Conservation (phyloP, 2,888 invertebrate species). For the Scaptomyza cyrtandrae region DNA sequence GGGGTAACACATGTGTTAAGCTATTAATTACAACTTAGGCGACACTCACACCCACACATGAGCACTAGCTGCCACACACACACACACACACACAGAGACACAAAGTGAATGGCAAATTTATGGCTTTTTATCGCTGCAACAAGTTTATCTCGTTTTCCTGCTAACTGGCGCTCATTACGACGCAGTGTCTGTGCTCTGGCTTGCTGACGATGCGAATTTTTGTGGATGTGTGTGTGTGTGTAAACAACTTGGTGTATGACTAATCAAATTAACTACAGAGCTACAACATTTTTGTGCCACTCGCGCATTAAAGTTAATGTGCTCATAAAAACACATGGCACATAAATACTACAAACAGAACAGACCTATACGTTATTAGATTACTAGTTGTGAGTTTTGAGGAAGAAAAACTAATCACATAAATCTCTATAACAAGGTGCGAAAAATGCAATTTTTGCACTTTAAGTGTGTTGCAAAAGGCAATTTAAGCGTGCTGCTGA, state of each 20-base stretch:
- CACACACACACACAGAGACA: constrained; percentile 4
- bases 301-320: constrained; percentile 50
- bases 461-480: constrained; percentile 23
- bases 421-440: constrained; percentile 37
- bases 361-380: not conserved
- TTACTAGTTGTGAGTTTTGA: constrained; percentile 26
- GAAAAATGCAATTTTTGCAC: constrained; percentile 37
- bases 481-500: constrained; percentile 22
- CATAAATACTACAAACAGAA: not conserved
- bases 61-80: constrained; percentile 3
- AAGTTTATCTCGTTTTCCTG: constrained; percentile 73
- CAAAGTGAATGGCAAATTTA: constrained; percentile 66
- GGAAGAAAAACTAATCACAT: constrained; percentile 20
- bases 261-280: constrained; percentile 38
- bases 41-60: constrained; percentile 14
- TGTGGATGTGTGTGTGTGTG: constrained; percentile 26
- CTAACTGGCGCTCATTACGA: constrained; percentile 72
- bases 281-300: constrained; percentile 29
- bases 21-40: constrained; percentile 65
- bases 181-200: constrained; percentile 30
- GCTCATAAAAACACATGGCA: constrained; percentile 36
- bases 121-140: constrained; percentile 74
- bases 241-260: constrained; percentile 54
- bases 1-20: constrained; percentile 46
- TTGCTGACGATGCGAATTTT: constrained; percentile 50